Base-by-base conservation (phyloP, 2,888 invertebrate species). In the Coelopa pilipes region DNA sequence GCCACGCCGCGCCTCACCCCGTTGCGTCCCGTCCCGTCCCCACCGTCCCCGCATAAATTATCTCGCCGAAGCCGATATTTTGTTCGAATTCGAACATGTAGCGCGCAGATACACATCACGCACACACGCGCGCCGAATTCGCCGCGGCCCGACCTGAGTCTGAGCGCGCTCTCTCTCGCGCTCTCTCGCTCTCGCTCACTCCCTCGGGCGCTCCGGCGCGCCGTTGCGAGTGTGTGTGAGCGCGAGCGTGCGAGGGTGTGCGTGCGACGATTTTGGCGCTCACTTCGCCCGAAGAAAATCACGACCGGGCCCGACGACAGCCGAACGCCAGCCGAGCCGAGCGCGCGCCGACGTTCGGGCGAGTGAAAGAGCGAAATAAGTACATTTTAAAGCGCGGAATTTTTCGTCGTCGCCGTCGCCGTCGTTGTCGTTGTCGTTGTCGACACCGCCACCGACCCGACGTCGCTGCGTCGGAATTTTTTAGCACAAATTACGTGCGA, bases 61-160 rank as follows among this genome's bases (percentile, higher is more conserved):
- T 78, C 74, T 77, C 75, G 80, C 81, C 81, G 81, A 81, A 81
- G 81, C 80, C 78, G 78, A 81, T 81, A 81, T 82, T 80, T 78
- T 79, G 81, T 82, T 82, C 82, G 81, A 82, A 77, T 82, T 81
- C 81, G 81, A 80, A 80, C 75, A 72, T 59, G 77, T 45, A 65
- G 46, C 63, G 62, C 70, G 66, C 60, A 74, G 50, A 57, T 62
- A 68, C 73, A 71, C 68, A 71, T 34, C 62, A 78, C 50, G 24
- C 68, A 50, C 69, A 63, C 57, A 78, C 62, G 17, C 47, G 13
- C 70, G 17, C 71, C 17, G 71, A 71, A 71, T 71, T 71, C 71
- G 71, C 71, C 71, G 53, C 50, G 50, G 9, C 1, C 3, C 50
- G 5, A 1, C 7, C 5, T 66, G 66, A 24, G 21, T 50, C 1